phyloP scores from a whole-genome alignment of 1,140 invertebrate genomes.

The Caenorhabditis inopinata region DNA sequence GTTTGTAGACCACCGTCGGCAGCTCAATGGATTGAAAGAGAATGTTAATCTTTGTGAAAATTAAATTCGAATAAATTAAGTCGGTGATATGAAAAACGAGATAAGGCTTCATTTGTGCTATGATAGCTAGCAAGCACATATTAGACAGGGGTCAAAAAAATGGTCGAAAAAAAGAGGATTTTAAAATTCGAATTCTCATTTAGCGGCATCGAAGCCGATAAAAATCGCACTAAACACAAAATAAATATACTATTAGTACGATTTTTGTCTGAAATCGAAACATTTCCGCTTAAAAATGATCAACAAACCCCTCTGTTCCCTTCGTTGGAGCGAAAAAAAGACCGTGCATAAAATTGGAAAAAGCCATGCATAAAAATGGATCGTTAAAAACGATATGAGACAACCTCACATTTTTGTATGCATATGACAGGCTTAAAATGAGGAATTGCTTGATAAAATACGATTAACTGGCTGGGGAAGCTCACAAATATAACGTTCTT shows the following conservation, averaged over 20 bases:
- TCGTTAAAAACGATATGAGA: constrained; percentile 25
- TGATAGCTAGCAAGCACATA: no score
- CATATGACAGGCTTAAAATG: no score
- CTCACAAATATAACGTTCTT: no score
- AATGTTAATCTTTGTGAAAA: background rate
- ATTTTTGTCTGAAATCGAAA: background rate
- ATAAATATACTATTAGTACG: background rate
- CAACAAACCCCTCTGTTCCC: background rate
- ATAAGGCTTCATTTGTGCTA: background rate
- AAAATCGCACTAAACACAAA: background rate
- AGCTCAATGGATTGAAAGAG: background rate
- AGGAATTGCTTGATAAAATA: no score
- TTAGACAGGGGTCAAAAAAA: no score
- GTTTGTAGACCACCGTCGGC: no score
- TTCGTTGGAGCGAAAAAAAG: no score
- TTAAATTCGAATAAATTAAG: background rate
- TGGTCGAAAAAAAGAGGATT: no score
- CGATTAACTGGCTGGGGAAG: no score
- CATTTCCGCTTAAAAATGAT: background rate
- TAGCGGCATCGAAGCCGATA: no score
- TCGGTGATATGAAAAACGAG: background rate
- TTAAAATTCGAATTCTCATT: no score
- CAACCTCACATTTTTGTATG: no score
- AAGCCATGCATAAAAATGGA: constrained; percentile 10
- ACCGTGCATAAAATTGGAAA: background rate